phyloP scores from a whole-genome alignment of 2,113 vertebrate species.

The Nanorana parkeri region DNA sequence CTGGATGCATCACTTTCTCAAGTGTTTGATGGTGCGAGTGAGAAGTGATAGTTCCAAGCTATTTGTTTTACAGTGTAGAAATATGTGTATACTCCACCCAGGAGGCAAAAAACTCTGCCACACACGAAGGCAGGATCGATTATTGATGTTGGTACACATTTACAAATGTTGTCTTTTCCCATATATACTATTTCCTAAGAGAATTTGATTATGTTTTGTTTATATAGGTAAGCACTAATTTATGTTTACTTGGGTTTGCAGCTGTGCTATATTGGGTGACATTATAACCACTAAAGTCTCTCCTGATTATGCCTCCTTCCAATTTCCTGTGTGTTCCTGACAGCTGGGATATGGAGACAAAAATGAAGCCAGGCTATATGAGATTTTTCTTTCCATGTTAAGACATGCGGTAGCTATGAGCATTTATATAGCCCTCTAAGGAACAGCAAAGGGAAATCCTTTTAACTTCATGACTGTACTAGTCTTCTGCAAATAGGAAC shows the following conservation, averaged over 20 bases:
- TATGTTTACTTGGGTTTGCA: too few relatives aligned
- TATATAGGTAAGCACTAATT: too few relatives aligned
- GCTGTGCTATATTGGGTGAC: too few relatives aligned
- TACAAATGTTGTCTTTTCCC: not conserved
- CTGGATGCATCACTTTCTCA: too few relatives aligned
- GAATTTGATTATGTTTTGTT: too few relatives aligned
- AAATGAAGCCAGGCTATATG: not conserved
- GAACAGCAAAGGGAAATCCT: slow-evolving; percentile 21
- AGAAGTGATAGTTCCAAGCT: too few relatives aligned
- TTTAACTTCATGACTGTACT: slow-evolving; percentile 16
- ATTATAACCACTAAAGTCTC: not conserved
- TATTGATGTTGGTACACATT: too few relatives aligned
- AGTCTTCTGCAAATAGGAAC: slow-evolving; percentile 2
- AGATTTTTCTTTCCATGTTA: not conserved
- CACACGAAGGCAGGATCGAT: too few relatives aligned
- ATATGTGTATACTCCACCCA: too few relatives aligned
- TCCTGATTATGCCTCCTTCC: not conserved
- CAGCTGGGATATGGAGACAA: not conserved
- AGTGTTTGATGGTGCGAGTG: too few relatives aligned
- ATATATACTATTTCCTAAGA: not conserved
- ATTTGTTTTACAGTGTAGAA: too few relatives aligned
- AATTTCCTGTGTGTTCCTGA: not conserved
- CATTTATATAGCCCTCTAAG: not conserved
- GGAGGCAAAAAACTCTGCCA: too few relatives aligned
- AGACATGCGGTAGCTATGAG: not conserved